A percentile compares a stretch with the other conserved stretches of the same genome.
Conservation (phyloP, 2,797 vertebrate species). For the Danionella dracula region DNA sequence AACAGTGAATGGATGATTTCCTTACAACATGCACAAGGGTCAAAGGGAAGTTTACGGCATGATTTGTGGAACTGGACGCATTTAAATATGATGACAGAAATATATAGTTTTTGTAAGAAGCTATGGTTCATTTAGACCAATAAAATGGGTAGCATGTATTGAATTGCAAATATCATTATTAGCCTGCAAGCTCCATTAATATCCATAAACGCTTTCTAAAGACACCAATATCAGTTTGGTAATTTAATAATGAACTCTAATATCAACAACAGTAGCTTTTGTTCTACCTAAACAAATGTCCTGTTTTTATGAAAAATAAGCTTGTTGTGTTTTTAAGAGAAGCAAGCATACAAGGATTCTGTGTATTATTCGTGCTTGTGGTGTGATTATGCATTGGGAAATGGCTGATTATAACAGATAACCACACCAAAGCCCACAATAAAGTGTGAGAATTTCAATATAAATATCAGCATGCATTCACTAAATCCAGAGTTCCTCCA, state of each 20-base stretch:
- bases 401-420: background rate
- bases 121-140: no score
- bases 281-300: background rate
- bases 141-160: no score
- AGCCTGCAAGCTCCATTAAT: background rate
- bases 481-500: background rate
- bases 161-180: background rate
- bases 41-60: no score
- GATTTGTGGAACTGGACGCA: no score
- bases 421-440: background rate
- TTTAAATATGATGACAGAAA: no score
- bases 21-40: no score
- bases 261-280: slow-evolving; percentile 1
- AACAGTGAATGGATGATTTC: no score
- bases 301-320: background rate
- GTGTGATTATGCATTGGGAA: background rate
- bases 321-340: background rate
- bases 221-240: background rate
- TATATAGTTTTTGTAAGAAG: no score
- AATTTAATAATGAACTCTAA: background rate
- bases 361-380: background rate
- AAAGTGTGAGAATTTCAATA: background rate
- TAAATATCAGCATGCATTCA: background rate
- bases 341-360: background rate
- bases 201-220: background rate